phyloP scores from a whole-genome alignment of 2,888 invertebrate genomes.

The Griposia aprilina region DNA sequence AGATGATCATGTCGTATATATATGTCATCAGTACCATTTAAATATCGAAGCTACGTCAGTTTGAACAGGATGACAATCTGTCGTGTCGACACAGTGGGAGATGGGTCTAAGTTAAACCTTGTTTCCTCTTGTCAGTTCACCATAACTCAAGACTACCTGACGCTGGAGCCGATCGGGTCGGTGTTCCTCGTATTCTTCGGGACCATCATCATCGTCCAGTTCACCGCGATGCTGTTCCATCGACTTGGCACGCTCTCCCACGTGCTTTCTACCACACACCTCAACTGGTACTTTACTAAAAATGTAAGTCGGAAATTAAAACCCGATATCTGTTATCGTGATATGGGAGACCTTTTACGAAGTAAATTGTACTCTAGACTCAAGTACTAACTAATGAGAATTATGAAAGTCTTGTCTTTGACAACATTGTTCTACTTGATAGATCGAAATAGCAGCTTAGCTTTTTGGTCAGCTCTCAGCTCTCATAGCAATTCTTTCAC shows the following conservation, averaged over 20 bases:
- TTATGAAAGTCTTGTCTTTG: neutral
- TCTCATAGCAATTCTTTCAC: neutral
- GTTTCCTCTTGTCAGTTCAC: conserved; percentile 91
- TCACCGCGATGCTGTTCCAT: conserved; percentile 99
- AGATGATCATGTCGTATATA: neutral
- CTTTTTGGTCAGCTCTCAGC: neutral
- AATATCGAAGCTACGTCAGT: neutral
- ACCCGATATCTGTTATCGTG: neutral
- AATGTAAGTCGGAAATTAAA: conserved; percentile 89
- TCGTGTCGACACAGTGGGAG: neutral
- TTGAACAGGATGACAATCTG: neutral
- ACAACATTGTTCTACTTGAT: neutral
- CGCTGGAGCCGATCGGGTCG: conserved; percentile 98
- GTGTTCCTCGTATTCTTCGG: conserved; percentile 99
- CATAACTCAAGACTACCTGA: conserved; percentile 95
- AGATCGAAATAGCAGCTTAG: neutral
- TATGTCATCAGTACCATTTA: neutral
- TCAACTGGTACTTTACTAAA: conserved; percentile 95
- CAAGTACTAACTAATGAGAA: neutral
- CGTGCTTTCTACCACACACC: conserved; percentile 97
- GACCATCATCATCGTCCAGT: conserved; percentile 97
- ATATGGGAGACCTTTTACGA: neutral
- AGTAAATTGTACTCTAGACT: neutral
- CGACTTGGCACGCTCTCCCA: conserved; percentile 98
- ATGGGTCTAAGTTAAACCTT: neutral